These are phyloP conservation scores for Serrognathus titanus DNA, from an alignment of 2,888 invertebrate genomes.

Conservation along the genomic window DNA sequence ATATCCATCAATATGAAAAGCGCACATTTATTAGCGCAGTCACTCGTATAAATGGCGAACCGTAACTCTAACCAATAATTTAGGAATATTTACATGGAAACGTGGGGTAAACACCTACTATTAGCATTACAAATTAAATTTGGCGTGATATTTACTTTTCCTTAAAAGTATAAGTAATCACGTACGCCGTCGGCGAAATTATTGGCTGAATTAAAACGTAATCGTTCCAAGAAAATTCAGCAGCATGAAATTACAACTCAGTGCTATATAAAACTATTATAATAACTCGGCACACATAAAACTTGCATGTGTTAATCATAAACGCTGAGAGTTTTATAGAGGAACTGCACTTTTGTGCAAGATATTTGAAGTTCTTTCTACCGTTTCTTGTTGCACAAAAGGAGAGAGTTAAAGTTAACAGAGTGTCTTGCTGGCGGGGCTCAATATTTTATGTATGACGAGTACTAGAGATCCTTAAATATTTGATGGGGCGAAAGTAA, in stretches of 20 bases:
- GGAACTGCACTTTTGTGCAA: slow-evolving; percentile 2
- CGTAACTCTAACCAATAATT: no score
- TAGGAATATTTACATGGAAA: no score
- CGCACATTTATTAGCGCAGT: no score
- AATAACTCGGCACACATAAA: slow-evolving; percentile 2
- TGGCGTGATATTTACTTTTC: no score
- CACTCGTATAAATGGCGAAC: no score
- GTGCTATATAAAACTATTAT: slow-evolving; percentile 1
- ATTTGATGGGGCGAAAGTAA: slow-evolving; percentile 1
- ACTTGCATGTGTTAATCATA: slow-evolving; percentile 3
- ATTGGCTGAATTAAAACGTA: background rate
- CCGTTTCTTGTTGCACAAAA: slow-evolving; percentile 1
- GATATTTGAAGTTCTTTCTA: background rate
- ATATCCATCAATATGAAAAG: no score
- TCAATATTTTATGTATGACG: background rate
- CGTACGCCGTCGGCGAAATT: background rate
- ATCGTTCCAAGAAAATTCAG: slow-evolving; percentile 1
- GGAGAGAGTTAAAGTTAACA: background rate
- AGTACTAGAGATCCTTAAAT: background rate
- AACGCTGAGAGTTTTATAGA: slow-evolving; percentile 3
- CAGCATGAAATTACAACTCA: background rate
- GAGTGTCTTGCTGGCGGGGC: background rate
- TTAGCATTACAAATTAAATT: no score
- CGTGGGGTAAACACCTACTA: no score
- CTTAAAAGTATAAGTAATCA: no score